Evolutionary conservation across 2,797 vertebrate genomes (phyloP).

Genomic region (Anabas testudineus): DNA sequence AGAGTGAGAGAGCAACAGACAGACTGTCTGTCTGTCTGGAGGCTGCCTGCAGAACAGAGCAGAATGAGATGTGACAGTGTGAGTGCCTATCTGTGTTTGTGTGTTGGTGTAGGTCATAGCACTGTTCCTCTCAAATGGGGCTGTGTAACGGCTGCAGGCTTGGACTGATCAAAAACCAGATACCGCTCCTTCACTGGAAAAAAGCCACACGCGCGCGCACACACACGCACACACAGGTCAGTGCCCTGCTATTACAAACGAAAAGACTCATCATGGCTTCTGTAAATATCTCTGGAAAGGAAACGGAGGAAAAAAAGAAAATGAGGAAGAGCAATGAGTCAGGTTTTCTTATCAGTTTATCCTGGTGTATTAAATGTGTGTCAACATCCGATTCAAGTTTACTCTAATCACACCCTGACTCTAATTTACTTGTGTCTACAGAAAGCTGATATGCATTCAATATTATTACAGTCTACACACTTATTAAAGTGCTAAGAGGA

Average conservation of each 20-base stretch:
- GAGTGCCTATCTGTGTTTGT: conserved; percentile 31
- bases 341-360: conserved; percentile 1
- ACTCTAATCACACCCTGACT: background rate
- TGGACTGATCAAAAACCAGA: conserved; percentile 51
- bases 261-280: conserved; percentile 24
- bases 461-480: background rate
- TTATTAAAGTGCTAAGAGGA: background rate
- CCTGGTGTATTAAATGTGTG: background rate
- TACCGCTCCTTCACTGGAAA: conserved; percentile 36
- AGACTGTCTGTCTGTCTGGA: conserved; percentile 25
- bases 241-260: background rate
- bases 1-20: conserved; percentile 20
- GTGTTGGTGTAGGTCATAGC: conserved; percentile 10
- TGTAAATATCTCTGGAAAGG: conserved; percentile 27
- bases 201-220: conserved; percentile 19
- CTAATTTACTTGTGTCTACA: background rate
- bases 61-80: conserved; percentile 74
- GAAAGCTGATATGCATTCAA: background rate
- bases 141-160: conserved; percentile 29
- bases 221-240: conserved; percentile 50
- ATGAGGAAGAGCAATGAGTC: background rate
- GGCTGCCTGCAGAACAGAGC: conserved; percentile 45
- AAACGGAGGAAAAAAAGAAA: conserved; percentile 12
- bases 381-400: background rate
- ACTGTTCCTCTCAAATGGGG: conserved; percentile 25